Conservation (phyloP, 2,888 invertebrate genomes). For the Eucriotettix oculatus region DNA sequence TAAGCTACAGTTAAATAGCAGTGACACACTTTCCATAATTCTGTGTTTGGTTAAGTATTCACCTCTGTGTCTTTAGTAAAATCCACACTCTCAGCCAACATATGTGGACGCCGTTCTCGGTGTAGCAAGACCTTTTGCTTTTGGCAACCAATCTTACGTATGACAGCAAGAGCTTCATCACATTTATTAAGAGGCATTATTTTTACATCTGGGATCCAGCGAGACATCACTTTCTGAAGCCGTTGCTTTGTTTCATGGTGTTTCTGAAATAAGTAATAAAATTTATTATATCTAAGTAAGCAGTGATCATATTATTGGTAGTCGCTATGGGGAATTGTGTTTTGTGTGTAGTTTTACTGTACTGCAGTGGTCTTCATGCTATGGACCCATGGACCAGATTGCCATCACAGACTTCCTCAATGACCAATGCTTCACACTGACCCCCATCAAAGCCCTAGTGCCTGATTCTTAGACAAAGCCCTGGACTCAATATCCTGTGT, state of each 20-base stretch:
- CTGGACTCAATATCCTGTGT: no score
- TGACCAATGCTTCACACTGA: no score
- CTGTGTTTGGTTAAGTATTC: constrained; percentile 6
- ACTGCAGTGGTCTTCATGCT: no score
- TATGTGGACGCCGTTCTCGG: constrained; percentile 65
- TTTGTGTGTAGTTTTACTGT: no score
- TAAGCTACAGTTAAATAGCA: no score
- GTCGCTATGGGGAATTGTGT: no score
- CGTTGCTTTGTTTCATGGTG: constrained; percentile 47
- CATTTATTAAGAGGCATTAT: constrained; percentile 58
- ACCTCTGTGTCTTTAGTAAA: constrained; percentile 36
- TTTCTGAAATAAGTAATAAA: constrained; percentile 26
- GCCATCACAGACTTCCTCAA: no score
- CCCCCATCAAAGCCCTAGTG: no score
- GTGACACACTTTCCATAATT: not conserved
- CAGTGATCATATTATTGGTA: no score
- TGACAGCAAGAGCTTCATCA: constrained; percentile 54
- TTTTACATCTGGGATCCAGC: constrained; percentile 71
- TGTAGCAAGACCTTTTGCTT: constrained; percentile 58
- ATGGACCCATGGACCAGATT: no score
- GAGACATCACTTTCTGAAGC: constrained; percentile 44
- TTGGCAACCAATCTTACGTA: constrained; percentile 64
- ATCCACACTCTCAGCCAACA: constrained; percentile 65
- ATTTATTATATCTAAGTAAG: no score
- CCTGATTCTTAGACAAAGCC: no score